These are phyloP conservation scores for Drosophila bipectinata DNA, from an alignment of 1,140 invertebrate genomes.

Conservation along the genomic window DNA sequence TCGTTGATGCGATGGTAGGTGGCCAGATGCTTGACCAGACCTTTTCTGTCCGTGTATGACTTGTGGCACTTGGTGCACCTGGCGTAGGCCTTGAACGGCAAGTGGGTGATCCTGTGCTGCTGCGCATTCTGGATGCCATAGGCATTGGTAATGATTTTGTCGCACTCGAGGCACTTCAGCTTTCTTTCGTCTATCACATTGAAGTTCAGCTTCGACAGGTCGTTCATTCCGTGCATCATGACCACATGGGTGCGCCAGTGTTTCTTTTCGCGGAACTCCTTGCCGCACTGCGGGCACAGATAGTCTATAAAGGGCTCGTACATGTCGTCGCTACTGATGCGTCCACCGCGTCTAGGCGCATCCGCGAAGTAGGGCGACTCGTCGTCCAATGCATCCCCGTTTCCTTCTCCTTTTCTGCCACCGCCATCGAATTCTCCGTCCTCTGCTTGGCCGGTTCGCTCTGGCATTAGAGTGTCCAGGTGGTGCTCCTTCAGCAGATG, in stretches of 20 bases:
- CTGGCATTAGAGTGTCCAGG: slow-evolving; percentile 51
- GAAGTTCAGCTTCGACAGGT: slow-evolving; percentile 71
- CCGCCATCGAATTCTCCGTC: slow-evolving; percentile 48
- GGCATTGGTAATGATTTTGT: slow-evolving; percentile 78
- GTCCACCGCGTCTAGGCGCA: slow-evolving; percentile 54
- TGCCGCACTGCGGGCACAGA: slow-evolving; percentile 74
- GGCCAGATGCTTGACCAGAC: slow-evolving; percentile 73
- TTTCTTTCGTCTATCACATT: slow-evolving; percentile 69
- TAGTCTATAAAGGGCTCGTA: slow-evolving; percentile 78
- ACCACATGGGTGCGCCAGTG: slow-evolving; percentile 77
- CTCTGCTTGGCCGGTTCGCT: background rate
- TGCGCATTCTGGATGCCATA: slow-evolving; percentile 81
- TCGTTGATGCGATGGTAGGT: slow-evolving; percentile 66
- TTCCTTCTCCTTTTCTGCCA: slow-evolving; percentile 1
- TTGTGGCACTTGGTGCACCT: slow-evolving; percentile 74
- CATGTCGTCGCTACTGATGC: slow-evolving; percentile 63
- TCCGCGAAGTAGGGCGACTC: slow-evolving; percentile 56
- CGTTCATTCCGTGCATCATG: slow-evolving; percentile 68
- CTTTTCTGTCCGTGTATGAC: slow-evolving; percentile 76
- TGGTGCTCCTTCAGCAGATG: slow-evolving; percentile 69
- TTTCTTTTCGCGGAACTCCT: slow-evolving; percentile 76
- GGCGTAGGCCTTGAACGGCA: slow-evolving; percentile 74
- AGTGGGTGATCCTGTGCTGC: slow-evolving; percentile 75
- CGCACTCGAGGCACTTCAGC: slow-evolving; percentile 71
- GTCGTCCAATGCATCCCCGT: slow-evolving; percentile 41